phyloP scores from a whole-genome alignment of 2,888 invertebrate species.

The Lycophotia porphyrea region DNA sequence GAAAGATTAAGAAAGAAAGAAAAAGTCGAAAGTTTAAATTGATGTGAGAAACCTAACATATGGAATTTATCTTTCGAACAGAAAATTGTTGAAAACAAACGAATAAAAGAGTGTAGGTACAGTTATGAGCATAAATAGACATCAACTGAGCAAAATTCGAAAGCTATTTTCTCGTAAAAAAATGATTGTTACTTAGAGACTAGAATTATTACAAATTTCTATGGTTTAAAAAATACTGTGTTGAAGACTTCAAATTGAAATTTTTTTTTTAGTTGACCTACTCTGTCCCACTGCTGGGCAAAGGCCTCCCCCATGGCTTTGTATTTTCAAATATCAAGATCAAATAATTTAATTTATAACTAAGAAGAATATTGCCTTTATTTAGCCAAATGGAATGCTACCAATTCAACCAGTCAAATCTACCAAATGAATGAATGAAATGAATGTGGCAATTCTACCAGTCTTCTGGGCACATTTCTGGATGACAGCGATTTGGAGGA shows the following conservation, averaged over 20 bases:
- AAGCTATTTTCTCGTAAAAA: not conserved
- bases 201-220: not conserved
- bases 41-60: slow-evolving; percentile 47
- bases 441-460: no score
- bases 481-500: no score
- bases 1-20: slow-evolving; percentile 42
- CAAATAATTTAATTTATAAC: not conserved
- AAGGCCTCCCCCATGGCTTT: no score
- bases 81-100: slow-evolving; percentile 44
- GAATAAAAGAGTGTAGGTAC: slow-evolving; percentile 13
- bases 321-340: no score
- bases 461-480: no score
- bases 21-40: slow-evolving; percentile 48
- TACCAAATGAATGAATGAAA: no score
- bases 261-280: no score
- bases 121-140: not conserved
- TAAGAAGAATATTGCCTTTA: no score
- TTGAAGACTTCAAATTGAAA: no score
- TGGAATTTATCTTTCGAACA: slow-evolving; percentile 44
- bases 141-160: not conserved
- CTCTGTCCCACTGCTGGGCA: no score
- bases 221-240: not conserved
- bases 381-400: no score
- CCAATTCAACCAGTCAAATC: no score
- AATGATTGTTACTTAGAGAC: not conserved